Evolutionary conservation across 1,140 invertebrate species (phyloP).

Genomic region (Drosophila chauvacae): DNA sequence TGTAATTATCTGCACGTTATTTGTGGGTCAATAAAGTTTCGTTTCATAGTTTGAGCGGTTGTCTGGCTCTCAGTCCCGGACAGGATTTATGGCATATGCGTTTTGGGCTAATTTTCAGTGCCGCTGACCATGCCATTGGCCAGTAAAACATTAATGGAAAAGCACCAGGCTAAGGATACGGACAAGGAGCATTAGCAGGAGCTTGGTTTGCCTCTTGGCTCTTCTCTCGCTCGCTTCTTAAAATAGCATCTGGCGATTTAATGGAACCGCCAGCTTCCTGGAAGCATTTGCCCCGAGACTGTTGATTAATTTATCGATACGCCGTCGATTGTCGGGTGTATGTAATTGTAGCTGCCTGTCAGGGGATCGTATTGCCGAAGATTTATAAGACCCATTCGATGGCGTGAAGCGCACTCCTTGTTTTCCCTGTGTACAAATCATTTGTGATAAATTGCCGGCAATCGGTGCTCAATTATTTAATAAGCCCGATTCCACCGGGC

Average conservation of each 20-base stretch:
- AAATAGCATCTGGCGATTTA: constrained; percentile 34
- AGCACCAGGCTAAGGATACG: constrained; percentile 2
- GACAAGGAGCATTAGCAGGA: background rate
- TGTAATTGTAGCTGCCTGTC: constrained; percentile 76
- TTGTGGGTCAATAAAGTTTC: constrained; percentile 84
- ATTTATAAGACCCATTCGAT: constrained; percentile 63
- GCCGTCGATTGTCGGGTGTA: constrained; percentile 45
- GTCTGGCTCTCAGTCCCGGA: constrained; percentile 54
- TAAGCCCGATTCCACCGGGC: constrained; percentile 45
- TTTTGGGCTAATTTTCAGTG: constrained; percentile 66
- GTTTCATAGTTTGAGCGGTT: constrained; percentile 78
- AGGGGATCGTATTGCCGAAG: constrained; percentile 71
- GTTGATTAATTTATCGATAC: constrained; percentile 78
- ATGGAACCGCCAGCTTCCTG: constrained; percentile 13
- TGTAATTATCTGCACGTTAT: constrained; percentile 84
- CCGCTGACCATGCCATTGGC: constrained; percentile 68
- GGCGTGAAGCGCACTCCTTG: constrained; percentile 22
- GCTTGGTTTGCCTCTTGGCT: background rate
- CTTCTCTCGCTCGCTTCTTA: constrained; percentile 26
- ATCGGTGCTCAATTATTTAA: constrained; percentile 78
- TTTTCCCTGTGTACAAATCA: constrained; percentile 46
- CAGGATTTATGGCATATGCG: constrained; percentile 69
- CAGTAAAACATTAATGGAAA: constrained; percentile 52
- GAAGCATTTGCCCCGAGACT: constrained; percentile 11
- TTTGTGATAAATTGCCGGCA: constrained; percentile 74